Evolutionary conservation across 2,888 invertebrate genomes (phyloP).

Genomic region (Mimas tiliae): DNA sequence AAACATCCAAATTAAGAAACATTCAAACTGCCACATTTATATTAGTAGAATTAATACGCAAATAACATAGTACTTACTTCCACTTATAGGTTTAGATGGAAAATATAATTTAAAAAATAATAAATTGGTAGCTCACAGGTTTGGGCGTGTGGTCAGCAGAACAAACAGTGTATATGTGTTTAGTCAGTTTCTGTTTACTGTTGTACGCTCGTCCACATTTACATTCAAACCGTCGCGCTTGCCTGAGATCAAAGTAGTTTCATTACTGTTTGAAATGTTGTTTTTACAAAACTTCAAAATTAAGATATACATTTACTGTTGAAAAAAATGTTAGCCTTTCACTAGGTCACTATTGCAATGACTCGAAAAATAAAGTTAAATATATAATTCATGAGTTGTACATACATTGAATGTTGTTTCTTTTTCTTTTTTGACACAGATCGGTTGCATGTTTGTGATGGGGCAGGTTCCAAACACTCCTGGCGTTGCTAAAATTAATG

Average conservation of each 20-base stretch:
- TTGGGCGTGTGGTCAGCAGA: constrained; percentile 28
- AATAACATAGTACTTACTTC: no score
- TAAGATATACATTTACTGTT: no score
- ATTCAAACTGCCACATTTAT: no score
- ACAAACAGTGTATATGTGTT: constrained; percentile 51
- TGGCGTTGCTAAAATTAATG: constrained; percentile 31
- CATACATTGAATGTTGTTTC: constrained; percentile 55
- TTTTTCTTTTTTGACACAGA: constrained; percentile 47
- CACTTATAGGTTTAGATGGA: no score
- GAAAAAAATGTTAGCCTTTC: neutral
- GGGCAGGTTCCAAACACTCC: constrained; percentile 25
- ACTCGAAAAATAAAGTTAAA: neutral
- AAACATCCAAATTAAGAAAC: no score
- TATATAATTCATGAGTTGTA: neutral
- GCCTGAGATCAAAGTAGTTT: constrained; percentile 43
- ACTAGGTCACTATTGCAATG: no score
- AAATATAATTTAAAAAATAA: neutral
- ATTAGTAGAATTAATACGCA: no score
- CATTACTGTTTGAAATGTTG: neutral
- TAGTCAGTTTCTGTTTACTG: constrained; percentile 48
- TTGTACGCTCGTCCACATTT: constrained; percentile 55
- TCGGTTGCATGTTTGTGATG: constrained; percentile 50
- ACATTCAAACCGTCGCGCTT: constrained; percentile 50
- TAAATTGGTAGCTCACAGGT: constrained; percentile 29
- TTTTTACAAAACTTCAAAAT: no score